These are phyloP conservation scores for Habroteleia sp. DNA, from an alignment of 2,888 invertebrate genomes.

Conservation along the genomic window DNA sequence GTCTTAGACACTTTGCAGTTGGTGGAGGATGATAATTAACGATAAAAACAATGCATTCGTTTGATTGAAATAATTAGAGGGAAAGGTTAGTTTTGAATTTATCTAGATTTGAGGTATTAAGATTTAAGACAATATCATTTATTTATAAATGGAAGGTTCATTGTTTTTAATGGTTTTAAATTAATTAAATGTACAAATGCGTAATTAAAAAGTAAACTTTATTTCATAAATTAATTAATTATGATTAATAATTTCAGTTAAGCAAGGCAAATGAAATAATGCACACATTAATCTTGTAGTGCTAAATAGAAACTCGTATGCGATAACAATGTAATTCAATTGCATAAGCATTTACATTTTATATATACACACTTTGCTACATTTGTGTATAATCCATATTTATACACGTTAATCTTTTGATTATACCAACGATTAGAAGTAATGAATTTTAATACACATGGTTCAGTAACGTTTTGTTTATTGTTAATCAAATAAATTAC, in stretches of 20 bases:
- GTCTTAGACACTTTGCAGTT: too few species aligned
- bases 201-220: too few species aligned
- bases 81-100: too few species aligned
- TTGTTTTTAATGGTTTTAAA: too few species aligned
- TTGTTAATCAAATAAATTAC: slow-evolving; percentile 24
- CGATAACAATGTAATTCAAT: slow-evolving; percentile 26
- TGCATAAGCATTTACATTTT: slow-evolving; percentile 7
- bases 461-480: slow-evolving; percentile 23
- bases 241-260: background rate
- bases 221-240: background rate
- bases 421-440: too few species aligned
- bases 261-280: background rate
- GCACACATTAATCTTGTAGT: background rate
- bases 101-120: too few species aligned
- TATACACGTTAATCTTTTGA: slow-evolving; percentile 7
- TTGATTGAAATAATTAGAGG: too few species aligned
- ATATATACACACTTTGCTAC: slow-evolving; percentile 8
- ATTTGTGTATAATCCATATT: slow-evolving; percentile 22
- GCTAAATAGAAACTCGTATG: slow-evolving; percentile 2
- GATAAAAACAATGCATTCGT: too few species aligned
- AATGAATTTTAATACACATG: slow-evolving; percentile 31
- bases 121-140: too few species aligned
- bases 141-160: too few species aligned
- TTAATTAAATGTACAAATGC: too few species aligned
- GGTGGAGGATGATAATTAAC: too few species aligned